phyloP scores from a whole-genome alignment of 2,113 vertebrate species.

The Jacana jacana region DNA sequence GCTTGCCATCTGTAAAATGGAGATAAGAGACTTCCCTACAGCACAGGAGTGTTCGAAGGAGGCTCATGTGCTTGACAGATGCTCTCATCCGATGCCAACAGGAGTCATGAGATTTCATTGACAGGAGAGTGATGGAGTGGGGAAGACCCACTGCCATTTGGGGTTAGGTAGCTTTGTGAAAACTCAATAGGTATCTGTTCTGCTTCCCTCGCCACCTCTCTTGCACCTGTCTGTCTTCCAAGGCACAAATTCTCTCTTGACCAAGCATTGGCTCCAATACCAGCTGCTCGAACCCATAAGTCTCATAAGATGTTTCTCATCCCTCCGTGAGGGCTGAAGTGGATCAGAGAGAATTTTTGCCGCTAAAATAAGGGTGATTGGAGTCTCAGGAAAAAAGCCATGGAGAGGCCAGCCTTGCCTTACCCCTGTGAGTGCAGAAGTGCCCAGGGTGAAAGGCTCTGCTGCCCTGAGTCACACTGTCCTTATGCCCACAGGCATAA shows the following conservation, averaged over 20 bases:
- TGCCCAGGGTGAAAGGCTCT: background rate
- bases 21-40: slow-evolving; percentile 43
- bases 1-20: slow-evolving; percentile 41
- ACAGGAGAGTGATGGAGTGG: slow-evolving; percentile 45
- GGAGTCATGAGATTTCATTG: slow-evolving; percentile 35
- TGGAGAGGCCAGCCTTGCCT: background rate
- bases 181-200: slow-evolving; percentile 30
- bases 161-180: slow-evolving; percentile 41
- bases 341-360: background rate
- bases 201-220: background rate
- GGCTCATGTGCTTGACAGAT: slow-evolving; percentile 16
- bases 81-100: slow-evolving; percentile 26
- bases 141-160: slow-evolving; percentile 29
- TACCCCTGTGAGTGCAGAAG: background rate
- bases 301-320: background rate
- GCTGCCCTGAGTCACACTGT: background rate
- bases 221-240: slow-evolving; percentile 1
- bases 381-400: background rate
- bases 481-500: background rate
- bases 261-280: rapidly evolving
- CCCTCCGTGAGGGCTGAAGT: background rate
- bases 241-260: background rate
- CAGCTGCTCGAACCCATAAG: background rate
- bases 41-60: background rate
- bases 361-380: background rate